Evolutionary conservation across 2,888 invertebrate genomes (phyloP), one percentile per base, ranked within the genome.

Genomic region (Polyommatus icarus): DNA sequence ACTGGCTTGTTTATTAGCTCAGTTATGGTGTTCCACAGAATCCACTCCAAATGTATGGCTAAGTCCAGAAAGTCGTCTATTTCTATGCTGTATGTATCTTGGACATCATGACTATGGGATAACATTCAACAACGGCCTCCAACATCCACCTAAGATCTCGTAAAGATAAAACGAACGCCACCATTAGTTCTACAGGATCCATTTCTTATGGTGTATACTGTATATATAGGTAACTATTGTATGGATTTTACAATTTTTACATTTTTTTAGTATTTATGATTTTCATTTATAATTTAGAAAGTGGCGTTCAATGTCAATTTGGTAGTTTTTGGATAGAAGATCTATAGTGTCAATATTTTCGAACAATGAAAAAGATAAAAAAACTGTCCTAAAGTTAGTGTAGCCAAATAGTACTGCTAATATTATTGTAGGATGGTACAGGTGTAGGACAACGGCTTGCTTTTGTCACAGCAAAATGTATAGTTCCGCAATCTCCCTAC

Each of bases 81-180:
- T 54, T 54, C 54, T 71, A 71, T 32, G 12, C 89, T 89, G 54
- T 54, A 79, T 92, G 92, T 40, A 92, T 86, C 81, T 87, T 90
- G 0, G 91, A 89, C 88, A 93, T 89, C 59, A 85, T 81, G 1
- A 84, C 83, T 46, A 93, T 85, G 0, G 92, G 93, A 76, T 93
- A 93, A 80, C 87, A 88, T 72, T 89, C 89, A 32, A 86, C 86
- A 3, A 91, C 93, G 15, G 89, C 83, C 20, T 91, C 89, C n/a
- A 91, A 73, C 1, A 93, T 83, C 92, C 92, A 93, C 54, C 90
- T 83, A 79, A 91, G 91, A 76, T 90, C 87, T 79, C 89, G 87
- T n/a, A 92, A 81, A 3, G 87, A 87, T 50, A 83, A 84, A 8
- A 91, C 82, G 46, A 91, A 81, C 7, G 82, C 84, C 15, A 87